A percentile compares a stretch with the other conserved stretches of the same genome.
Evolutionary conservation across 2,797 vertebrate species (phyloP).

Genomic region (Lagocephalus sceleratus): DNA sequence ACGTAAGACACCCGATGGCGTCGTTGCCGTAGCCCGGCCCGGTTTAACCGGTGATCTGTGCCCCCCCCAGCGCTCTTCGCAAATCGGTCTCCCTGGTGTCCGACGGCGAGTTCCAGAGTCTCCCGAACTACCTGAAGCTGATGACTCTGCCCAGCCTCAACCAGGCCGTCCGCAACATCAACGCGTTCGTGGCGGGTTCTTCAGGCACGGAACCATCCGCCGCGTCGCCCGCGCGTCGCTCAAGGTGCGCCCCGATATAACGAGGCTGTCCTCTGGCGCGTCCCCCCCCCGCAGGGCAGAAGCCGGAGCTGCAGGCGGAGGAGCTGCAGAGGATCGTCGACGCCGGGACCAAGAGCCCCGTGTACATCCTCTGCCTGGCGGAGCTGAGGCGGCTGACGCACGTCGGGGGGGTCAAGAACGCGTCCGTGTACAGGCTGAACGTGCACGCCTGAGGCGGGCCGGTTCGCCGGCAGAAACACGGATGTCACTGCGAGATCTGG

Average conservation of each 20-base stretch:
- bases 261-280: constrained; percentile 26
- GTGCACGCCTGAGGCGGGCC: constrained; percentile 21
- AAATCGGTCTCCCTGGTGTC: constrained; percentile 45
- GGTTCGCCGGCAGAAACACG: not conserved
- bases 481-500: too few relatives aligned
- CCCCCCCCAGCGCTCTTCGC: not conserved
- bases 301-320: constrained; percentile 48
- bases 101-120: constrained; percentile 62
- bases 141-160: constrained; percentile 70
- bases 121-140: constrained; percentile 68
- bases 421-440: constrained; percentile 58
- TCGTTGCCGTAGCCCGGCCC: too few relatives aligned
- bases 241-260: too few relatives aligned
- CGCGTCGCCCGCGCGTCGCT: too few relatives aligned
- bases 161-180: constrained; percentile 66
- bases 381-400: constrained; percentile 69
- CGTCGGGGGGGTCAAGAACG: constrained; percentile 42
- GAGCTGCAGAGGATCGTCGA: constrained; percentile 59
- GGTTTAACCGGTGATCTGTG: not conserved
- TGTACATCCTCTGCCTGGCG: constrained; percentile 69
- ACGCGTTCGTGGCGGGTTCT: constrained; percentile 39
- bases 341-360: constrained; percentile 46
- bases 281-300: constrained; percentile 59
- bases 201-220: constrained; percentile 43
- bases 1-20: constrained; percentile 48